phyloP scores from a whole-genome alignment of 2,113 vertebrate genomes.

The Mobula hypostoma region DNA sequence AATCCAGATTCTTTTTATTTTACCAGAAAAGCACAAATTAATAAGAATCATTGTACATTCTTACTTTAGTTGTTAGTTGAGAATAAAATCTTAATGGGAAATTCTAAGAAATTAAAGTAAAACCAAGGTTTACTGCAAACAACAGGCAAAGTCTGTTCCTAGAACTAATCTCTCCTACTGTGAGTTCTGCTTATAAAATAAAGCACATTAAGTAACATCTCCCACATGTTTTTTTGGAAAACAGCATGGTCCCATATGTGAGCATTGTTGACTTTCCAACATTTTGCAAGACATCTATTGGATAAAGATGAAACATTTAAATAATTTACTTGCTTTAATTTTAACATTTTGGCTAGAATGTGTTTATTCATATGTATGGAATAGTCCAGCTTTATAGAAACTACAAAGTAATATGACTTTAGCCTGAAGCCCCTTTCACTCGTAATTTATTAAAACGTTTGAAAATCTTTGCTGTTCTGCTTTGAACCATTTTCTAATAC shows the following conservation, averaged over 20 bases:
- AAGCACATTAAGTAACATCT: conserved; percentile 28
- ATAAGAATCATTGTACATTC: background rate
- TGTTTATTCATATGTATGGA: conserved; percentile 5
- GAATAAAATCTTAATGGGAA: background rate
- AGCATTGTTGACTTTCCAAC: background rate
- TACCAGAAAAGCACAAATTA: background rate
- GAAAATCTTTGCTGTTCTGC: background rate
- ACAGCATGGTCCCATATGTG: conserved; percentile 28
- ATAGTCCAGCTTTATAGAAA: background rate
- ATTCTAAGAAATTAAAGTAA: background rate
- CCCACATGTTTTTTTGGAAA: conserved; percentile 35
- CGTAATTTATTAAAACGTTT: conserved; percentile 34
- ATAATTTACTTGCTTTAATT: conserved; percentile 34
- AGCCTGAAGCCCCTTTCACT: conserved; percentile 21
- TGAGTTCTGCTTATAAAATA: background rate
- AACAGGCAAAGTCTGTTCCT: background rate
- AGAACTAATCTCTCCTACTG: background rate
- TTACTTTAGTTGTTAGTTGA: background rate
- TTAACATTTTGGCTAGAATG: conserved; percentile 21
- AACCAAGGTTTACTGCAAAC: background rate
- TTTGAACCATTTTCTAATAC: background rate
- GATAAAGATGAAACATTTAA: conserved; percentile 36
- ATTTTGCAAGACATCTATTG: conserved; percentile 19
- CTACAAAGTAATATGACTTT: conserved; percentile 31
- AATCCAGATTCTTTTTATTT: background rate